Percentiles rank a stretch among this genome's conserved stretches.
Evolutionary conservation across 2,888 invertebrate species (phyloP).

Genomic region (Drosophila anceps): DNA sequence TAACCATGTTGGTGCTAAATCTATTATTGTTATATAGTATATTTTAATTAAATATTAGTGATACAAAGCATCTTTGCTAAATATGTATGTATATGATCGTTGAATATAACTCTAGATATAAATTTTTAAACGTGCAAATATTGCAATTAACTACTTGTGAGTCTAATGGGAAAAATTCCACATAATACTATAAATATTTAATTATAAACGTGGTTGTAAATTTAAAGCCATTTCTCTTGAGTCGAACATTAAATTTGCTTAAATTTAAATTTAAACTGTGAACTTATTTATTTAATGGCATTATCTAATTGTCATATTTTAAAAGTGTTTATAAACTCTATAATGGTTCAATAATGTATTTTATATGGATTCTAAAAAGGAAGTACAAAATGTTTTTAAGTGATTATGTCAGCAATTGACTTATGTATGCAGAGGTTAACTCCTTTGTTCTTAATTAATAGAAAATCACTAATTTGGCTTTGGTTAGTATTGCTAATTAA

Average conservation of each 20-base stretch:
- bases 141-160: conserved; percentile 56
- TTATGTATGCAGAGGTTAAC: conserved; percentile 41
- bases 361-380: conserved; percentile 60
- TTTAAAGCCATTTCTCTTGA: conserved; percentile 65
- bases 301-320: conserved; percentile 29
- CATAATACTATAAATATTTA: conserved; percentile 52
- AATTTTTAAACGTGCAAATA: conserved; percentile 53
- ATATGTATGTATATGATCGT: conserved; percentile 52
- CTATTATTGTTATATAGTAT: conserved; percentile 53
- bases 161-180: conserved; percentile 51
- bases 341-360: conserved; percentile 32
- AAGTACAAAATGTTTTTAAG: conserved; percentile 63
- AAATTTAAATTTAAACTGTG: conserved; percentile 44
- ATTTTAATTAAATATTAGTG: conserved; percentile 30
- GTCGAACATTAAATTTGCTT: conserved; percentile 54
- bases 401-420: conserved; percentile 78
- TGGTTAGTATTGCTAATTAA: conserved; percentile 68
- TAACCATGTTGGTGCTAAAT: conserved; percentile 31
- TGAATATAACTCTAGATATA: conserved; percentile 41
- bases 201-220: conserved; percentile 62
- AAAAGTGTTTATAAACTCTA: conserved; percentile 63
- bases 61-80: conserved; percentile 38
- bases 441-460: conserved; percentile 49
- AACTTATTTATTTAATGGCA: conserved; percentile 36
- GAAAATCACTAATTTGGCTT: conserved; percentile 78